A percentile compares a stretch with the other conserved stretches of the same genome.
Conservation (phyloP, 2,113 vertebrate species). For the Emydura subglobosa region DNA sequence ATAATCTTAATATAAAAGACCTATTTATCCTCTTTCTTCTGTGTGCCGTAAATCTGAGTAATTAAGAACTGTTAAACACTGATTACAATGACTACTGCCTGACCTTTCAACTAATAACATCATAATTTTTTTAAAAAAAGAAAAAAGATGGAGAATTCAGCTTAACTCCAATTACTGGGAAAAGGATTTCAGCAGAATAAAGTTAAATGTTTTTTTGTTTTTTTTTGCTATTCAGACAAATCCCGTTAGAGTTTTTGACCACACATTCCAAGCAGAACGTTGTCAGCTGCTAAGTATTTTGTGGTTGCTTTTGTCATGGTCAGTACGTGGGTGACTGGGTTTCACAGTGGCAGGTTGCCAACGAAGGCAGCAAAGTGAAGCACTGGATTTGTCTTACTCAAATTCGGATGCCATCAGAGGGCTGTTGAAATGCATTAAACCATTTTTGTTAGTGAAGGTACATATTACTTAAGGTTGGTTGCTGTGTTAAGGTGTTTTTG, state of each 20-base stretch:
- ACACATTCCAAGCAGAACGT: neutral
- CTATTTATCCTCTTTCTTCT: neutral
- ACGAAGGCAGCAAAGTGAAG: neutral
- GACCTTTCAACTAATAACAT: neutral
- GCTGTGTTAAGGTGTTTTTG: neutral
- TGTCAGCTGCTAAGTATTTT: neutral
- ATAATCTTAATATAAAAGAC: neutral
- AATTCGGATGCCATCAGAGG: neutral
- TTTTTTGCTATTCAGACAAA: slow-evolving; percentile 18
- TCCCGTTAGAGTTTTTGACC: neutral
- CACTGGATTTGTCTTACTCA: neutral
- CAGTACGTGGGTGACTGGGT: neutral
- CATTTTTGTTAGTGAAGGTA: neutral
- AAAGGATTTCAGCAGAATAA: slow-evolving; percentile 2
- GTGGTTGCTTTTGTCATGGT: neutral
- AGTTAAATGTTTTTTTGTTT: neutral
- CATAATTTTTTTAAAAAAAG: neutral
- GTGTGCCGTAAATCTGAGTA: neutral
- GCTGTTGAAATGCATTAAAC: neutral
- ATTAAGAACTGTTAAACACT: neutral
- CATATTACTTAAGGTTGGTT: neutral
- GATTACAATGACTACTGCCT: neutral
- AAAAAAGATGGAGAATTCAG: neutral
- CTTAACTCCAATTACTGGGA: neutral
- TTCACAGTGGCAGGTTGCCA: neutral